Percentiles rank a stretch among this genome's conserved stretches.
Conservation (phyloP, 2,797 vertebrate species). For the Falco columbarius region DNA sequence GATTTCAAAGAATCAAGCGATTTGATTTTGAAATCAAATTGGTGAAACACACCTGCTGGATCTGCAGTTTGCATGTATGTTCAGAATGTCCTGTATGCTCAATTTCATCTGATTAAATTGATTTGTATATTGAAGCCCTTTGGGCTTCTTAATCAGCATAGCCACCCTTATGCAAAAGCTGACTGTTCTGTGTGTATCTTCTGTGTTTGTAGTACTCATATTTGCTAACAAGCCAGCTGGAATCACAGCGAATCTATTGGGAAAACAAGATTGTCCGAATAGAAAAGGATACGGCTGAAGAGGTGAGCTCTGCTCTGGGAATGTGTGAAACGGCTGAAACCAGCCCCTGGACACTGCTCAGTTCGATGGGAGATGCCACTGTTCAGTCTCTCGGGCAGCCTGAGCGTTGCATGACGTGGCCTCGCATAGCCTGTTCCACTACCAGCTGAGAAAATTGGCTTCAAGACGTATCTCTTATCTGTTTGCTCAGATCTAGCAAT, state of each 20-base stretch:
- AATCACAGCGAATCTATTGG: constrained; percentile 97
- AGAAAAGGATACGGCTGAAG: constrained; percentile 96
- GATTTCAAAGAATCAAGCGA: neutral
- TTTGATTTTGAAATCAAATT: neutral
- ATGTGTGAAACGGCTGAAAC: neutral
- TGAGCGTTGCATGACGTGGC: fast-evolving
- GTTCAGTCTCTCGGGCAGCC: neutral
- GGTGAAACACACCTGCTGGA: neutral
- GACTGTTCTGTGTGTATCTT: neutral
- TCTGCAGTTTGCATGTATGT: neutral
- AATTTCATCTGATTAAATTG: neutral
- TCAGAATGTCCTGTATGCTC: neutral
- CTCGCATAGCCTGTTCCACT: neutral
- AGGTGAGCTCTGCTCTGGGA: constrained; percentile 79
- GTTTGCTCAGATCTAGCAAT: constrained; percentile 18
- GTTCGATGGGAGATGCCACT: neutral
- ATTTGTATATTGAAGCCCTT: neutral
- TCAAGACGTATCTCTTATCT: neutral
- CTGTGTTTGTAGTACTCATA: constrained; percentile 88
- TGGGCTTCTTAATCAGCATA: neutral
- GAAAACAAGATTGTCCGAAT: constrained; percentile 97
- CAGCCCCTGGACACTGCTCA: neutral
- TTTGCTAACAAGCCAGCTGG: constrained; percentile 95
- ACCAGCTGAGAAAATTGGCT: constrained; percentile 34
- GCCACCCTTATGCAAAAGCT: neutral